Evolutionary conservation across 2,888 invertebrate genomes (phyloP).

Genomic region (Alviniconcha strummeri): DNA sequence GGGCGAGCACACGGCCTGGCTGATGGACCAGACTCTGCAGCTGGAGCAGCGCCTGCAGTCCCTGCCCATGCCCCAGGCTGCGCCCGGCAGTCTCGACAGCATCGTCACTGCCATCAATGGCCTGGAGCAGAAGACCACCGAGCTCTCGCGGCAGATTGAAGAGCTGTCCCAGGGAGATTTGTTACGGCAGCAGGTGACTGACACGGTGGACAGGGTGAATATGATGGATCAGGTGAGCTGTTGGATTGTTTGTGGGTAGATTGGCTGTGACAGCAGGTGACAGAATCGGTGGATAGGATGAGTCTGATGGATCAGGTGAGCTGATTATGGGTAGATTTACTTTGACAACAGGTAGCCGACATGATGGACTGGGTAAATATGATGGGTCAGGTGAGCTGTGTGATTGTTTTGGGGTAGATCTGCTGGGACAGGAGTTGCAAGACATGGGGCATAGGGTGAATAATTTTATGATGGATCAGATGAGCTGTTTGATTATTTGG

Average conservation of each 20-base stretch:
- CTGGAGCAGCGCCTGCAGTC: slow-evolving; percentile 39
- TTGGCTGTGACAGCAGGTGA: not conserved
- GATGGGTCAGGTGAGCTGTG: too few species aligned
- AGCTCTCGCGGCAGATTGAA: slow-evolving; percentile 32
- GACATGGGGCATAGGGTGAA: too few species aligned
- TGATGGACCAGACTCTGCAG: slow-evolving; percentile 36
- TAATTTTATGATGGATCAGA: too few species aligned
- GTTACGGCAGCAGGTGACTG: slow-evolving; percentile 31
- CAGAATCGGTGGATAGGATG: not conserved
- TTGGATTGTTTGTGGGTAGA: too few species aligned
- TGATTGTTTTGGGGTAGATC: too few species aligned
- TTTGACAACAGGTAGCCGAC: too few species aligned
- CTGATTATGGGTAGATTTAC: too few species aligned
- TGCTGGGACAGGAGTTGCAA: too few species aligned
- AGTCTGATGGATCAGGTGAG: too few species aligned
- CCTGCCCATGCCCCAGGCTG: slow-evolving; percentile 12
- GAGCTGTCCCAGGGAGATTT: slow-evolving; percentile 32
- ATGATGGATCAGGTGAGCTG: slow-evolving; percentile 34
- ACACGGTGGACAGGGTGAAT: slow-evolving; percentile 33
- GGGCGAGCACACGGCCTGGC: slow-evolving; percentile 40
- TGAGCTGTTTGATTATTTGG: too few species aligned
- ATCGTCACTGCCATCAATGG: slow-evolving; percentile 33
- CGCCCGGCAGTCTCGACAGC: slow-evolving; percentile 25
- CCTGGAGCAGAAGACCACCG: slow-evolving; percentile 32
- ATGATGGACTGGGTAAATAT: too few species aligned